These are phyloP conservation scores for Tetrapedia diversipes DNA, from an alignment of 2,888 invertebrate species.

Conservation along the genomic window DNA sequence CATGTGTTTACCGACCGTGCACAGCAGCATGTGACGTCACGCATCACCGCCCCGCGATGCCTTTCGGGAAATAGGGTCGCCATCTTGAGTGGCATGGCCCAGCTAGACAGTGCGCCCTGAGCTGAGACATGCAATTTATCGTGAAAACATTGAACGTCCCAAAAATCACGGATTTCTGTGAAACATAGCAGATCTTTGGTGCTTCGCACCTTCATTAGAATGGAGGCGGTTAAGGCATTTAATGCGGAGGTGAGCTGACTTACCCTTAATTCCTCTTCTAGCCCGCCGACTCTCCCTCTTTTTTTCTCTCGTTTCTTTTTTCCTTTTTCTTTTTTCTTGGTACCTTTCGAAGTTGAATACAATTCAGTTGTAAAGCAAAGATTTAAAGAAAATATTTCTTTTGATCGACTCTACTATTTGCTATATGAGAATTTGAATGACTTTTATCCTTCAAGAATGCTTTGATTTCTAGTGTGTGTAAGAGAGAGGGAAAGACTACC, in stretches of 20 bases:
- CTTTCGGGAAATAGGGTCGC: constrained; percentile 74
- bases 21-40: constrained; percentile 63
- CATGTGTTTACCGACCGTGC: constrained; percentile 33
- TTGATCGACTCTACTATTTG: neutral
- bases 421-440: constrained; percentile 25
- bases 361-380: neutral
- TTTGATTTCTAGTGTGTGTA: constrained; percentile 40
- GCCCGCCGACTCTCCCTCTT: constrained; percentile 71
- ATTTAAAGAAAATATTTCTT: neutral
- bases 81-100: constrained; percentile 81
- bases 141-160: constrained; percentile 65
- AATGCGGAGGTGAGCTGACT: constrained; percentile 90
- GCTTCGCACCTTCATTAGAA: constrained; percentile 75
- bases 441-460: constrained; percentile 30
- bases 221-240: constrained; percentile 94
- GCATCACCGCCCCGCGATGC: constrained; percentile 70
- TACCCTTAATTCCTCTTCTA: constrained; percentile 64
- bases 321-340: constrained; percentile 20
- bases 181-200: constrained; percentile 59
- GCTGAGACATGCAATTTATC: constrained; percentile 73
- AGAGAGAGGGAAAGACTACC: constrained; percentile 22
- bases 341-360: neutral
- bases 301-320: constrained; percentile 34
- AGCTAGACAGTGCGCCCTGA: constrained; percentile 76
- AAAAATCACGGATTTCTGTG: constrained; percentile 64